Evolutionary conservation across 1,140 invertebrate genomes (phyloP).

Genomic region (Drosophila lacteicornis): DNA sequence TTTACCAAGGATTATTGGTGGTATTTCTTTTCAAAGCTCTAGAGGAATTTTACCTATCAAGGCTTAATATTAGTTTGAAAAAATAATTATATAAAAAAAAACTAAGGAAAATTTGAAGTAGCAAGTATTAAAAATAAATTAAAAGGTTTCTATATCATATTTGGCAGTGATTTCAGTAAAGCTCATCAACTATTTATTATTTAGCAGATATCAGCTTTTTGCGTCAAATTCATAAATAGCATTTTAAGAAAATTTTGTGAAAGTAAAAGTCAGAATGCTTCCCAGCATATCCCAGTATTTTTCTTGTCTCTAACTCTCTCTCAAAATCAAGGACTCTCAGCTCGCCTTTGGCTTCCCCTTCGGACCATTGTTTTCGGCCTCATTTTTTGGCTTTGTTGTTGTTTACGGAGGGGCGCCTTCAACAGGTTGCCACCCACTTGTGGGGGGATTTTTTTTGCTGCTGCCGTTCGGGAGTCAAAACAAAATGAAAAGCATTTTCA

Average conservation of each 20-base stretch:
- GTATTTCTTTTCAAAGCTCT: no score
- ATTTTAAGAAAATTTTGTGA: no score
- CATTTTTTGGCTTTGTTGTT: slow-evolving; percentile 42
- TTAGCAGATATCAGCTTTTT: no score
- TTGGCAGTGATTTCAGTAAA: no score
- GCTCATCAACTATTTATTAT: no score
- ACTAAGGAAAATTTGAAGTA: no score
- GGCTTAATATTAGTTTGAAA: no score
- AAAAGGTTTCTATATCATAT: no score
- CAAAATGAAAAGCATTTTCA: slow-evolving; percentile 66
- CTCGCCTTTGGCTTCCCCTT: slow-evolving; percentile 14
- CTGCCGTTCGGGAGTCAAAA: slow-evolving; percentile 44
- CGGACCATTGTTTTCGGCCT: slow-evolving; percentile 9
- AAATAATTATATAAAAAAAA: no score
- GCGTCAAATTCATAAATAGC: no score
- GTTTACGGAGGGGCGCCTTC: slow-evolving; percentile 52
- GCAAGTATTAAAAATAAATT: no score
- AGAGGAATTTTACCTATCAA: no score
- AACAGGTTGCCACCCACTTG: slow-evolving; percentile 75
- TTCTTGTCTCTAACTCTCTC: background rate
- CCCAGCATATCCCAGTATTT: slow-evolving; percentile 13
- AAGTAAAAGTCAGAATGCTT: background rate
- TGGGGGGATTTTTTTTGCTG: slow-evolving; percentile 16
- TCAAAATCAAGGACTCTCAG: slow-evolving; percentile 14
- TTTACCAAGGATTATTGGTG: background rate